These are phyloP conservation scores for Folsomia candida DNA, from an alignment of 2,888 invertebrate species.

Conservation along the genomic window DNA sequence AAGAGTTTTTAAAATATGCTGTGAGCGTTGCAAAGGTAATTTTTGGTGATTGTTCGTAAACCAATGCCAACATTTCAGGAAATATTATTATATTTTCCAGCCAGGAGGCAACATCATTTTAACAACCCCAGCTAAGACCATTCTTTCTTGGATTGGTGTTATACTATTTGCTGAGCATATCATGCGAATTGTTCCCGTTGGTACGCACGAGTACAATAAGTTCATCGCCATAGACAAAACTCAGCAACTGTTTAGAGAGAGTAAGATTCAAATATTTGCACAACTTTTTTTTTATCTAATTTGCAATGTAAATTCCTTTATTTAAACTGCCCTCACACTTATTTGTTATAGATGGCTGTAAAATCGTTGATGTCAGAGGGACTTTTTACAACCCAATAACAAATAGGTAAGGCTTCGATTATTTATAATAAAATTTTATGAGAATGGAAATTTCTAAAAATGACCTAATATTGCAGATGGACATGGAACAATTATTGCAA, in stretches of 20 bases:
- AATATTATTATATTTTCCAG: conserved; percentile 51
- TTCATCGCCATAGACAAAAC: conserved; percentile 56
- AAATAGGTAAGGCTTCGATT: no score
- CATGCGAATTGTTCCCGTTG: conserved; percentile 69
- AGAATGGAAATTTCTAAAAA: no score
- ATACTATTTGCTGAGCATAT: conserved; percentile 77
- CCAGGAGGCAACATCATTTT: conserved; percentile 59
- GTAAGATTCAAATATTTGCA: no score
- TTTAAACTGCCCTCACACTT: no score
- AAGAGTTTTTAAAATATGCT: conserved; percentile 61
- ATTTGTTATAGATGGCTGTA: not conserved
- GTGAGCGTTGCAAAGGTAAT: not conserved
- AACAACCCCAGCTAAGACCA: conserved; percentile 62
- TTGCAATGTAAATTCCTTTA: no score
- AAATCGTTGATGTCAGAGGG: not conserved
- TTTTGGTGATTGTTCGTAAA: not conserved
- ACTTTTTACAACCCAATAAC: not conserved
- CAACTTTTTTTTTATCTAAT: no score
- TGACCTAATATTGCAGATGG: no score
- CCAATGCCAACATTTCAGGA: not conserved
- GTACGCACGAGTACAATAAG: conserved; percentile 88
- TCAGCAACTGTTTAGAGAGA: not conserved
- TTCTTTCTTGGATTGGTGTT: conserved; percentile 65
- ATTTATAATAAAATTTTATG: no score
- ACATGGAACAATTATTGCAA: not conserved